These are phyloP conservation scores for Triplophysa bombifrons DNA, from an alignment of 2,797 vertebrate species.

Conservation along the genomic window DNA sequence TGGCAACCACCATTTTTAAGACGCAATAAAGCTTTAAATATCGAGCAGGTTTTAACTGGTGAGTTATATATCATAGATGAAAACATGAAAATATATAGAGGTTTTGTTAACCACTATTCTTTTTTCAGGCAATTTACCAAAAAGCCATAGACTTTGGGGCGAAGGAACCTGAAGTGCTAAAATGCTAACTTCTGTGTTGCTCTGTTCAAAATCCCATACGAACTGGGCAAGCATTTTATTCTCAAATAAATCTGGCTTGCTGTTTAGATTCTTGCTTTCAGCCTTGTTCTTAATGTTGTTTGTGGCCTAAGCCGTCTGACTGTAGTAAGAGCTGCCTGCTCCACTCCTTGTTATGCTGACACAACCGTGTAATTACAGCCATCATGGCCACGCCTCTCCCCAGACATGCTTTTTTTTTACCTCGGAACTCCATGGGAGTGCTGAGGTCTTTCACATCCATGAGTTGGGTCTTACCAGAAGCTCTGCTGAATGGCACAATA, in stretches of 20 bases:
- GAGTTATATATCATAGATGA: too few species aligned
- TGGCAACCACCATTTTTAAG: too few species aligned
- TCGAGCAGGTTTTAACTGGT: too few species aligned
- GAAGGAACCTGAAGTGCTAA: too few species aligned
- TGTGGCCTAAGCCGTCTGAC: not conserved
- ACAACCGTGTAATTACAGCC: slow-evolving; percentile 42
- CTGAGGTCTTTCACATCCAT: slow-evolving; percentile 32
- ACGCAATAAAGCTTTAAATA: too few species aligned
- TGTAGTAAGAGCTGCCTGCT: not conserved
- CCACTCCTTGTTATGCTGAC: slow-evolving; percentile 12
- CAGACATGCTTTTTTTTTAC: slow-evolving; percentile 37
- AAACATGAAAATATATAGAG: too few species aligned
- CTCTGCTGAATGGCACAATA: slow-evolving; percentile 17
- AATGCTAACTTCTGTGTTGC: too few species aligned
- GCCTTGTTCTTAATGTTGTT: not conserved
- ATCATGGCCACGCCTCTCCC: slow-evolving; percentile 33
- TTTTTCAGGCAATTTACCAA: too few species aligned
- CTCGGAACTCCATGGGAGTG: slow-evolving; percentile 37
- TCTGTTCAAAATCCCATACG: too few species aligned
- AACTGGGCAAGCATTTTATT: not conserved
- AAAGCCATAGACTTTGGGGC: too few species aligned
- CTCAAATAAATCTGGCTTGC: not conserved
- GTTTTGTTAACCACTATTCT: too few species aligned
- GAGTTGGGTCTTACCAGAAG: slow-evolving; percentile 25
- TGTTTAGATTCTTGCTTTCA: too few species aligned